Evolutionary conservation across 2,797 vertebrate genomes (phyloP).

Genomic region (Champsocephalus esox): DNA sequence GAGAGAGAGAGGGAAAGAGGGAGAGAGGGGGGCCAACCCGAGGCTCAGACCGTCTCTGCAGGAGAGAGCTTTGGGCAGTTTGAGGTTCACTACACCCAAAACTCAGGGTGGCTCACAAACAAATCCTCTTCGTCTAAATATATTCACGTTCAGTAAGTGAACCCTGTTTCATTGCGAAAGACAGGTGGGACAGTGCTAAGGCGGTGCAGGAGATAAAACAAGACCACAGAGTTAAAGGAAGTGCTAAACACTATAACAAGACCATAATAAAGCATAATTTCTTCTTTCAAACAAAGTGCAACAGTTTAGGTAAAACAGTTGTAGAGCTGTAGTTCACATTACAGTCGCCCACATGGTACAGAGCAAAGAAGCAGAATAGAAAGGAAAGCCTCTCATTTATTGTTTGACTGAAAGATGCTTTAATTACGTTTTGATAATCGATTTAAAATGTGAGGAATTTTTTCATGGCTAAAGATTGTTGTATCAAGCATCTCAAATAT

Average conservation of each 20-base stretch:
- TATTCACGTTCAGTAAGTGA: constrained; percentile 13
- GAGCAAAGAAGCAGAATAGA: neutral
- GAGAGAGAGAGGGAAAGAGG: constrained; percentile 24
- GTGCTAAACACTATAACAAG: neutral
- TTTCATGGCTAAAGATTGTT: neutral
- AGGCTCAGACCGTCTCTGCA: constrained; percentile 48
- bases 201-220: neutral
- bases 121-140: constrained; percentile 14
- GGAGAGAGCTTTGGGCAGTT: constrained; percentile 37
- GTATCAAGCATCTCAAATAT: neutral
- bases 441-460: neutral
- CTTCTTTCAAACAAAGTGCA: neutral
- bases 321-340: neutral
- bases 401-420: too few species aligned
- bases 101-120: constrained; percentile 17
- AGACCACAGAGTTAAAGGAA: neutral
- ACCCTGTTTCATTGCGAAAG: neutral
- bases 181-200: neutral
- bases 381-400: too few species aligned
- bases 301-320: neutral
- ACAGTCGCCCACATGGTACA: neutral
- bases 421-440: too few species aligned
- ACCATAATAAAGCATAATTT: neutral
- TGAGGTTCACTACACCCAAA: constrained; percentile 42
- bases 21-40: neutral